These are phyloP conservation scores for Leptonema lineaticorne DNA, from an alignment of 1,140 invertebrate species.

Conservation along the genomic window DNA sequence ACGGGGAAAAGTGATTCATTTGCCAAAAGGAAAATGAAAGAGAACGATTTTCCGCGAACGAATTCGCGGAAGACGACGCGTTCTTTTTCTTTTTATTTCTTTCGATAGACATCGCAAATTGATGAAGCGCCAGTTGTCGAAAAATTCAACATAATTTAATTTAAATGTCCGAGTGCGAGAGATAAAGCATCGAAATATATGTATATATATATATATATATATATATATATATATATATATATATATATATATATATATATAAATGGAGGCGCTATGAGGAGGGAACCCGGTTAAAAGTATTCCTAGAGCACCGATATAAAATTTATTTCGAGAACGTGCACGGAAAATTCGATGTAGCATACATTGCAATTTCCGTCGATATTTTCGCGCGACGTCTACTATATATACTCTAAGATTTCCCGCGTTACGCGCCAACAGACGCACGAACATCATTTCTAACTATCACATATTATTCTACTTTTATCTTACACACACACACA, in stretches of 20 bases:
- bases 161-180: too few relatives aligned
- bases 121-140: slow-evolving; percentile 14
- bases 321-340: not conserved
- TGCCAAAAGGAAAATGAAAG: not conserved
- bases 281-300: not conserved
- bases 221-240: too few relatives aligned
- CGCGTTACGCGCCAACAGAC: too few relatives aligned
- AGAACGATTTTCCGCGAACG: slow-evolving; percentile 1
- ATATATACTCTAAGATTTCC: too few relatives aligned
- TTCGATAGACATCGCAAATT: slow-evolving; percentile 17
- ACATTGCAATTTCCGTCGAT: not conserved
- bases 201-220: too few relatives aligned
- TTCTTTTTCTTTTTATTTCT: too few relatives aligned
- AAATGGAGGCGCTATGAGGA: too few relatives aligned
- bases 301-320: not conserved
- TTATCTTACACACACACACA: too few relatives aligned
- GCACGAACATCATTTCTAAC: too few relatives aligned
- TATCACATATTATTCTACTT: too few relatives aligned
- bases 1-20: not conserved
- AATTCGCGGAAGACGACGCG: slow-evolving; percentile 17
- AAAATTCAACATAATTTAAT: not conserved
- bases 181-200: too few relatives aligned
- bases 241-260: too few relatives aligned
- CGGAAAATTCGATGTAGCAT: not conserved
- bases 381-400: not conserved